phyloP scores from a whole-genome alignment of 2,113 vertebrate genomes.

The Lamprologus speciosus region DNA sequence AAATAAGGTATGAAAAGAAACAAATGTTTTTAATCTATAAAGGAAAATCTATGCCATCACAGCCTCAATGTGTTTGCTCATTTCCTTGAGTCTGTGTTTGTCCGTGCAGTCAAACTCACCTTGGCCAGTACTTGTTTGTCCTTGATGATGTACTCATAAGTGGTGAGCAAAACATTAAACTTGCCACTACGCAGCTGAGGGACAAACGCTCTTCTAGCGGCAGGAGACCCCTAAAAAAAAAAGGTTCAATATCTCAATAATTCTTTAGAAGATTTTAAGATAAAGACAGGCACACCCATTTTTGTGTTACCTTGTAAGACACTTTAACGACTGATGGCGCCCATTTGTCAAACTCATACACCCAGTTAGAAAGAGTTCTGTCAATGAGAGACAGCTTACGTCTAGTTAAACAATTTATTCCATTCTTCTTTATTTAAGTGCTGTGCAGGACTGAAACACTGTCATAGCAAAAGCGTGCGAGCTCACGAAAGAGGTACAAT shows the following conservation, averaged over 20 bases:
- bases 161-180: conserved; percentile 94
- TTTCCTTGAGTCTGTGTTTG: not conserved
- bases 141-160: conserved; percentile 97
- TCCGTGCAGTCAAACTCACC: conserved; percentile 57
- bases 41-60: not conserved
- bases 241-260: not conserved
- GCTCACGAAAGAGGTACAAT: conserved; percentile 95
- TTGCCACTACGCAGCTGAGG: conserved; percentile 92
- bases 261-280: not conserved
- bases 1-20: not conserved
- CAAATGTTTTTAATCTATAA: not conserved
- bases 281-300: not conserved
- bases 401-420: not conserved
- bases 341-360: conserved; percentile 98
- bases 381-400: not conserved
- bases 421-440: not conserved
- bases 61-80: not conserved
- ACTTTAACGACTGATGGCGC: conserved; percentile 94
- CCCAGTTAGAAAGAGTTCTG: conserved; percentile 97
- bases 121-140: conserved; percentile 97
- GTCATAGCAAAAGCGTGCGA: not conserved
- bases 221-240: conserved; percentile 82
- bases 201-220: conserved; percentile 86
- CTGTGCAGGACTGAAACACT: not conserved
- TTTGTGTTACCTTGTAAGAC: conserved; percentile 85